A percentile compares a stretch with the other conserved stretches of the same genome.
phyloP scores from a whole-genome alignment of 2,113 vertebrate species.

The Gobius niger region DNA sequence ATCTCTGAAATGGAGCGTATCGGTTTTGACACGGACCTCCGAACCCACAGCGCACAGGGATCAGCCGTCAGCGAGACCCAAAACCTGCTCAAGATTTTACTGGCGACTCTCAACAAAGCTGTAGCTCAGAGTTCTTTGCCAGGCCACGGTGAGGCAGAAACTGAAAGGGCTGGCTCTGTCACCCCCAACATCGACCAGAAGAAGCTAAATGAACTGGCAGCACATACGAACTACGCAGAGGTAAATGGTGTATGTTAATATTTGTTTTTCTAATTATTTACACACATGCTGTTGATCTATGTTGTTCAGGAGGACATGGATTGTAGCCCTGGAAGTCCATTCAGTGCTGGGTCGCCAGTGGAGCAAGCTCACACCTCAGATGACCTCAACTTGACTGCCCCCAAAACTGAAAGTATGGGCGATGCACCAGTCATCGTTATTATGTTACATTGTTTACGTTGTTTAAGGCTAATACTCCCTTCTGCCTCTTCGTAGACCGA shows the following conservation, averaged over 20 bases:
- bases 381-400: constrained; percentile 58
- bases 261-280: background rate
- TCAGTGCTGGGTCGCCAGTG: constrained; percentile 72
- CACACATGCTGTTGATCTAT: background rate
- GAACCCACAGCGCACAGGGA: constrained; percentile 48
- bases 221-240: constrained; percentile 68
- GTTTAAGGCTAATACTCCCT: constrained; percentile 2
- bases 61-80: constrained; percentile 67
- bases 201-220: constrained; percentile 39
- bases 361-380: constrained; percentile 70
- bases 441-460: background rate
- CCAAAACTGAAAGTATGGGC: constrained; percentile 54
- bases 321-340: constrained; percentile 78
- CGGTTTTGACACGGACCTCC: constrained; percentile 82
- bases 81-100: constrained; percentile 74
- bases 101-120: constrained; percentile 75
- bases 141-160: constrained; percentile 41
- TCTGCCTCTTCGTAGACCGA: constrained; percentile 41
- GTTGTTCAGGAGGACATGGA: constrained; percentile 80
- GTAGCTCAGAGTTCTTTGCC: constrained; percentile 60
- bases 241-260: constrained; percentile 29
- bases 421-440: background rate
- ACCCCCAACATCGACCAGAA: constrained; percentile 31
- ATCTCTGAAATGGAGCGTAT: constrained; percentile 79
- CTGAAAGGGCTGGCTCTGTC: constrained; percentile 29